phyloP scores from a whole-genome alignment of 2,113 vertebrate genomes.

The Xenotilapia leptura region DNA sequence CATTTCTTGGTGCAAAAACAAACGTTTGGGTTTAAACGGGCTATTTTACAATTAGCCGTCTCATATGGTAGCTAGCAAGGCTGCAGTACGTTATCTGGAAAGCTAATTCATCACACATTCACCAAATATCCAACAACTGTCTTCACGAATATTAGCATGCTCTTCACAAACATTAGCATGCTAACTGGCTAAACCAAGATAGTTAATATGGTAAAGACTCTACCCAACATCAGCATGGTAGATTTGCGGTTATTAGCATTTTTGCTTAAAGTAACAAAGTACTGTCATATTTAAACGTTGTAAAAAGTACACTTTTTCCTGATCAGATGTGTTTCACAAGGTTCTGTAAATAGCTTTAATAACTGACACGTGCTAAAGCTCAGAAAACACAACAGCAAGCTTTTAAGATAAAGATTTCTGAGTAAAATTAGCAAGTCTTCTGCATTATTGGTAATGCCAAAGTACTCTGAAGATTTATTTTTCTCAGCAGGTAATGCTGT shows the following conservation, averaged over 20 bases:
- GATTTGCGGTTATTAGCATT: background rate
- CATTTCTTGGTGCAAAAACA: background rate
- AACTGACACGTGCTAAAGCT: background rate
- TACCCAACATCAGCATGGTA: background rate
- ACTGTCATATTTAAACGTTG: background rate
- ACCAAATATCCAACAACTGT: background rate
- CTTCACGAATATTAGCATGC: background rate
- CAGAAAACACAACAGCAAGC: background rate
- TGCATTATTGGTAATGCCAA: background rate
- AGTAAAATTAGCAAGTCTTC: background rate
- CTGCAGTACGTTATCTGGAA: background rate
- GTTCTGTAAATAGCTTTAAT: background rate
- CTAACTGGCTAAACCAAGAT: background rate
- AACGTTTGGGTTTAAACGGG: fast-evolving
- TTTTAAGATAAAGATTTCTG: background rate
- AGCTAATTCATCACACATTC: fast-evolving
- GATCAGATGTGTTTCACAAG: background rate
- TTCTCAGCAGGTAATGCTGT: background rate
- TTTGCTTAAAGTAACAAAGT: background rate
- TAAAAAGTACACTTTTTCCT: background rate
- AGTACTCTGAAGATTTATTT: background rate
- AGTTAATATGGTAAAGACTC: background rate
- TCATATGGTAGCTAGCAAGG: background rate
- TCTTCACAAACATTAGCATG: background rate
- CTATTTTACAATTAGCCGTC: background rate